A percentile compares a stretch with the other conserved stretches of the same genome.
Evolutionary conservation across 2,797 vertebrate genomes (phyloP).

Genomic region (Poecilia velifera): DNA sequence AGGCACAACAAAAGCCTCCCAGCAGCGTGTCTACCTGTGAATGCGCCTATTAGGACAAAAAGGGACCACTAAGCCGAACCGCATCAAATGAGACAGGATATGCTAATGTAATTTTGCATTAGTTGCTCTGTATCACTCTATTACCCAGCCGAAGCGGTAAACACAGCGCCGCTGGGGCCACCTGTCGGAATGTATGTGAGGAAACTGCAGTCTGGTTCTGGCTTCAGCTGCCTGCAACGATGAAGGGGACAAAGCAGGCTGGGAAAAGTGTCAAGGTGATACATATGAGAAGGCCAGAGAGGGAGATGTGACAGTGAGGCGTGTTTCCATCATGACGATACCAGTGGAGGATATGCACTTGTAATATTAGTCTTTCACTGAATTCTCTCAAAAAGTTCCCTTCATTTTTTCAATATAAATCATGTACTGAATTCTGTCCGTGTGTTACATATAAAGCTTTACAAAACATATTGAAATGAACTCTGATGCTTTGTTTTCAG

Average conservation of each 20-base stretch:
- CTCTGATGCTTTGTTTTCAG: background rate
- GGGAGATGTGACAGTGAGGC: background rate
- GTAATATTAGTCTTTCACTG: background rate
- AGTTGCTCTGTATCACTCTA: constrained; percentile 21
- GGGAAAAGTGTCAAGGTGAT: background rate
- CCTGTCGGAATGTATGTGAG: background rate
- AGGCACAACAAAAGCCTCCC: constrained; percentile 16
- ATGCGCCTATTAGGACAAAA: constrained; percentile 20
- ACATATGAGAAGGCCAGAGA: background rate
- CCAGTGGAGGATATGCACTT: background rate
- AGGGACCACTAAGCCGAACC: constrained; percentile 15
- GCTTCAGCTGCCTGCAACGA: background rate
- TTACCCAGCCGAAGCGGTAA: constrained; percentile 33
- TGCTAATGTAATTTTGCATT: constrained; percentile 37
- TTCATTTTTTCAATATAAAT: background rate
- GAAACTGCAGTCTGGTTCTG: background rate
- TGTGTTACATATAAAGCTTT: background rate
- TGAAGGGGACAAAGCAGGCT: background rate
- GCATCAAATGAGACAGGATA: constrained; percentile 38
- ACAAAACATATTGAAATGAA: background rate
- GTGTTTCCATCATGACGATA: background rate
- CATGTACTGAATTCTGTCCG: background rate
- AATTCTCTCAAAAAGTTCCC: too few relatives aligned
- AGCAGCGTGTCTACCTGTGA: constrained; percentile 16
- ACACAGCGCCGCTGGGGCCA: background rate